Evolutionary conservation across 2,888 invertebrate genomes (phyloP), one percentile per base, ranked within the genome.

Genomic region (Omphaloscelis lunosa): DNA sequence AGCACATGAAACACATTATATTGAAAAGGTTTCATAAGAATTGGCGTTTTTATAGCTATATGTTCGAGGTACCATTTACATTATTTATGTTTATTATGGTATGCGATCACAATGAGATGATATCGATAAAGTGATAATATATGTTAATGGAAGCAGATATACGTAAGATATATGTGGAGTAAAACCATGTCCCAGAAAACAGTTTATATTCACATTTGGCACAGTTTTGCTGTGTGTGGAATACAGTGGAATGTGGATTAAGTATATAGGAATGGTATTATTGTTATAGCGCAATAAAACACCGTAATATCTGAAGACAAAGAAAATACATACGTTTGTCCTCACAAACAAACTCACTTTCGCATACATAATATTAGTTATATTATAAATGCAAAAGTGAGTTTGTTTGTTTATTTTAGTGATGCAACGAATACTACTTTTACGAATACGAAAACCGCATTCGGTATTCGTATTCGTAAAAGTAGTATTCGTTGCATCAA

Each of bases 21-120:
- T 34, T 53, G 62, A 72, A 83, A 71, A 71, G 79, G 67, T 79
- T 82, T 74, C 70, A 17, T 72, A 63, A 39, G 61, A 82, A 80
- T 74, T 45, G 63, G 59, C 12, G n/a, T 70, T 75, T 66, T 80
- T 75, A 69, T 70, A 65, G 39, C 41, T 48, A 15, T 41, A 17
- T 41, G 12, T 80, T 59, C 59, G 58, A 51, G 11, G 34, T 27
- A 34, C 20, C 59, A 53, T 78, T 65, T 59, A 41, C 58, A 77
- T 58, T 77, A 77, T 76, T 78, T 71, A 78, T 59, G 34, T 53
- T 65, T 66, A 78, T 53, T 71, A 79, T 23, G 65, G 23, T 51
- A 27, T 48, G 63, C 23, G 48, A 78, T 79, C 41, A 71, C 34
- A 79, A 59, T 23, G 58, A 65, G 27, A 72, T 71, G 58, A 53